Conservation (phyloP, 2,888 invertebrate species). For the Megalurothrips usitatus region DNA sequence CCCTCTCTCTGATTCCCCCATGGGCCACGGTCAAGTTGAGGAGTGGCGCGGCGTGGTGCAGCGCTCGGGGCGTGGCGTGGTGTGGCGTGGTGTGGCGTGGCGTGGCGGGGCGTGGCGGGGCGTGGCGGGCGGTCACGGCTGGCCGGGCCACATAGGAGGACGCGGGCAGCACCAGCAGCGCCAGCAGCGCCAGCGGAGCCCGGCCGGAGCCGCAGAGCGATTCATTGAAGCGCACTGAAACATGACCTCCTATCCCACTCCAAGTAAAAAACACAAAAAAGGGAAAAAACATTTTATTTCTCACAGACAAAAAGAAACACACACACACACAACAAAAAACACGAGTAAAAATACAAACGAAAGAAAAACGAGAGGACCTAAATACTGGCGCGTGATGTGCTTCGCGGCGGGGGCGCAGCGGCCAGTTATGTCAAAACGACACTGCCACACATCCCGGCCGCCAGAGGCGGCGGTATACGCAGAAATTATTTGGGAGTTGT, state of each 20-base stretch:
- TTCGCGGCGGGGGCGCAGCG: too few species aligned
- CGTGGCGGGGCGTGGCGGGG: background rate
- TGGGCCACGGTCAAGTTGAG: background rate
- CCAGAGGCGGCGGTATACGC: too few species aligned
- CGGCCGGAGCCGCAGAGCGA: background rate
- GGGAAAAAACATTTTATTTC: background rate
- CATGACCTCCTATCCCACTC: conserved; percentile 13
- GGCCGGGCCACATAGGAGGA: too few species aligned
- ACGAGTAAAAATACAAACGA: background rate
- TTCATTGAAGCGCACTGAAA: conserved; percentile 13
- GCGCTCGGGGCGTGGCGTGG: background rate
- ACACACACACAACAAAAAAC: background rate
- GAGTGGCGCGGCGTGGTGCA: background rate
- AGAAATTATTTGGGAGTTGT: too few species aligned
- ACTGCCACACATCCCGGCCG: too few species aligned
- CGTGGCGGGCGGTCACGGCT: background rate
- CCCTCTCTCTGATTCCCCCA: background rate
- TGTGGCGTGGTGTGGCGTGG: background rate
- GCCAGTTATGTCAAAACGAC: too few species aligned
- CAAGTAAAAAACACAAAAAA: background rate
- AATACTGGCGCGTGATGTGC: background rate
- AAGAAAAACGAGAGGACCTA: background rate
- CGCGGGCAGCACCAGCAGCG: too few species aligned
- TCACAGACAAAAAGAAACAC: too few species aligned
- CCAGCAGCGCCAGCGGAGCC: too few species aligned